Evolutionary conservation across 2,113 vertebrate genomes (phyloP).

Genomic region (Cololabis saira): DNA sequence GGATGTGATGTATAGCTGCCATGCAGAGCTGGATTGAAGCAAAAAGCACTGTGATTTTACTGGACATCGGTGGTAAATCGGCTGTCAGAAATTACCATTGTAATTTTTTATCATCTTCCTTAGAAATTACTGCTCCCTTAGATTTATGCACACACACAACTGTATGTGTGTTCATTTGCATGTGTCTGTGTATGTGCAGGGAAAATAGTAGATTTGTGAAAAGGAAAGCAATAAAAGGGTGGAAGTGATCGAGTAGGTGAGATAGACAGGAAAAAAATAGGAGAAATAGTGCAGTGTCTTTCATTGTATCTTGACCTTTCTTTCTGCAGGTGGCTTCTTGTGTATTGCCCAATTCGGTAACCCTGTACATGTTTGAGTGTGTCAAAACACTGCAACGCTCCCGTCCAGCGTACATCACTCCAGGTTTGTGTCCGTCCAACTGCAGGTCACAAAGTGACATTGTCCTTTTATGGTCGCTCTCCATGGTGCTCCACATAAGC

Average conservation of each 20-base stretch:
- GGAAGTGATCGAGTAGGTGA: slow-evolving; percentile 3
- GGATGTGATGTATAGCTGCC: slow-evolving; percentile 71
- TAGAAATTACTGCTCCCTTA: slow-evolving; percentile 50
- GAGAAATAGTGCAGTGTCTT: slow-evolving; percentile 9
- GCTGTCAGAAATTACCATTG: slow-evolving; percentile 70
- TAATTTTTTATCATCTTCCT: slow-evolving; percentile 74
- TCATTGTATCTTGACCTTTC: slow-evolving; percentile 33
- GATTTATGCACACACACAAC: slow-evolving; percentile 61
- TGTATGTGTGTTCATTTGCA: slow-evolving; percentile 13
- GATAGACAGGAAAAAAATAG: slow-evolving; percentile 1
- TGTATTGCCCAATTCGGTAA: slow-evolving; percentile 27
- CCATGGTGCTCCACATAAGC: slow-evolving; percentile 77
- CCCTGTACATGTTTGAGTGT: slow-evolving; percentile 50
- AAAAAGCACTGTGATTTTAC: slow-evolving; percentile 70
- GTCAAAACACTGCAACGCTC: slow-evolving; percentile 55
- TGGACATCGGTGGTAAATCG: slow-evolving; percentile 73
- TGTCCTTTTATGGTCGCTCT: slow-evolving; percentile 79
- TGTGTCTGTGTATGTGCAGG: slow-evolving; percentile 9
- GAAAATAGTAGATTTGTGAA: background rate
- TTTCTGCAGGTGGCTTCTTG: slow-evolving; percentile 20
- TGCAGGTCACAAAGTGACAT: slow-evolving; percentile 79
- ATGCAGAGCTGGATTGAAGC: slow-evolving; percentile 70
- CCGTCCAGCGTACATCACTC: slow-evolving; percentile 52
- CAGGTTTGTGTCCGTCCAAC: slow-evolving; percentile 58
- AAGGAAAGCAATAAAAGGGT: background rate